Percentiles rank a stretch among this genome's conserved stretches.
phyloP scores from a whole-genome alignment of 2,888 invertebrate genomes.

The Synanthedon myopaeformis region DNA sequence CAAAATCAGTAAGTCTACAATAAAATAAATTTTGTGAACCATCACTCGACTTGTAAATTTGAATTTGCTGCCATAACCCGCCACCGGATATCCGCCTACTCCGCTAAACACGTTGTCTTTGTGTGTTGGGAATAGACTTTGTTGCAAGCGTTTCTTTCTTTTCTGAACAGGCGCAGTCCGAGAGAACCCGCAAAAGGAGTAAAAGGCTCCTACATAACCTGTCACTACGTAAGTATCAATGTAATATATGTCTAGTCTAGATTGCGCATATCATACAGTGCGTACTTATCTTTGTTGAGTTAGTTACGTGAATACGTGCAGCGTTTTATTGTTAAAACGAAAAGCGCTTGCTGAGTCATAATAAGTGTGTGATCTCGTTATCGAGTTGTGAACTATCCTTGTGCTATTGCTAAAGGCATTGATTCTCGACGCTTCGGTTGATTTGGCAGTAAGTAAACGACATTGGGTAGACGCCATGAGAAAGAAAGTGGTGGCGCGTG shows the following conservation, averaged over 20 bases:
- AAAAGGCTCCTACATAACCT: slow-evolving; percentile 72
- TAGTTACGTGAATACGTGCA: slow-evolving; percentile 8
- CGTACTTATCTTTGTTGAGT: slow-evolving; percentile 11
- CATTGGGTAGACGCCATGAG: slow-evolving; percentile 29
- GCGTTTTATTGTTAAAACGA: slow-evolving; percentile 15
- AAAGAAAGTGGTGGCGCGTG: slow-evolving; percentile 10
- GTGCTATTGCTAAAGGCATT: background rate
- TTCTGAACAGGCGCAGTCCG: slow-evolving; percentile 70
- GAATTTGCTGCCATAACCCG: slow-evolving; percentile 28
- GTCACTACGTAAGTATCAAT: slow-evolving; percentile 64
- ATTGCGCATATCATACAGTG: slow-evolving; percentile 20
- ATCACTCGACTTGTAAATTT: slow-evolving; percentile 14
- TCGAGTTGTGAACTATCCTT: slow-evolving; percentile 6
- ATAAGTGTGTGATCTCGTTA: slow-evolving; percentile 10
- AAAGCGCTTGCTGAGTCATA: slow-evolving; percentile 28
- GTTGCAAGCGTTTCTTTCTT: slow-evolving; percentile 65
- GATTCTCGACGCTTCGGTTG: slow-evolving; percentile 19
- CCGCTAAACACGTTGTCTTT: slow-evolving; percentile 61
- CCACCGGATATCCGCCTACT: slow-evolving; percentile 64
- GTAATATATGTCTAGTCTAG: slow-evolving; percentile 24
- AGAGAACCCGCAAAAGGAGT: slow-evolving; percentile 69
- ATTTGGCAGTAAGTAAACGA: slow-evolving; percentile 32
- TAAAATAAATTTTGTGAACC: no score
- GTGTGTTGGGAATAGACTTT: slow-evolving; percentile 59
- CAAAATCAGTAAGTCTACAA: no score